phyloP scores from a whole-genome alignment of 2,888 invertebrate genomes.

The Laspeyria flexula region DNA sequence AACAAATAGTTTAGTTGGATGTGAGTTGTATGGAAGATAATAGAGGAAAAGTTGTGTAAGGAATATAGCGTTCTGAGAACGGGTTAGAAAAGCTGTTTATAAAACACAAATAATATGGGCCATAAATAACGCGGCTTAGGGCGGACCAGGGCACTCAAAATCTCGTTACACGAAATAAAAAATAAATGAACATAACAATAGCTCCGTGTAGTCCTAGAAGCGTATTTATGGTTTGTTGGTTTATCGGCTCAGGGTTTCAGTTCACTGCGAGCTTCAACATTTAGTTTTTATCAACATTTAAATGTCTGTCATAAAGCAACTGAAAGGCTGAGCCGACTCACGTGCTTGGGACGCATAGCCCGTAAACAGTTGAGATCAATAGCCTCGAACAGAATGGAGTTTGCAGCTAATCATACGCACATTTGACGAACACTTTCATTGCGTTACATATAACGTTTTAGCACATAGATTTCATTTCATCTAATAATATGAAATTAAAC shows the following conservation, averaged over 20 bases:
- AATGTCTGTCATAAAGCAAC: conserved; percentile 32
- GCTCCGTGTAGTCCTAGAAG: conserved; percentile 85
- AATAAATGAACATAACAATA: conserved; percentile 77
- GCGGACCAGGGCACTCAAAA: conserved; percentile 73
- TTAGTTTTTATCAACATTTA: conserved; percentile 22
- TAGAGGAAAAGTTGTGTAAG: conserved; percentile 69
- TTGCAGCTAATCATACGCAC: conserved; percentile 81
- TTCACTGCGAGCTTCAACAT: conserved; percentile 24
- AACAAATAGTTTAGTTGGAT: conserved; percentile 55
- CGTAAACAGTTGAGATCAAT: conserved; percentile 65
- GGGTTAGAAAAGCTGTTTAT: conserved; percentile 69
- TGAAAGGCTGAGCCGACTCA: conserved; percentile 65
- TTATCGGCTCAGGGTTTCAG: conserved; percentile 71
- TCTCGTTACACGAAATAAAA: conserved; percentile 72
- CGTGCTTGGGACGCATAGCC: conserved; percentile 76
- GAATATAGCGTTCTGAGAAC: conserved; percentile 66
- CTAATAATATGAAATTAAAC: conserved; percentile 74
- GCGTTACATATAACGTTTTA: conserved; percentile 86
- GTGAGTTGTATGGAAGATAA: conserved; percentile 70
- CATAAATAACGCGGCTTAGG: conserved; percentile 81
- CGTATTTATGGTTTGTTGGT: conserved; percentile 72
- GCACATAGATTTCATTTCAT: conserved; percentile 76
- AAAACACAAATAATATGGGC: conserved; percentile 73
- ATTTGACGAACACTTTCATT: conserved; percentile 80
- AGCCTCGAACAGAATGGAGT: conserved; percentile 69